Conservation (phyloP, 2,797 vertebrate species). For the Sebastes diaconus region DNA sequence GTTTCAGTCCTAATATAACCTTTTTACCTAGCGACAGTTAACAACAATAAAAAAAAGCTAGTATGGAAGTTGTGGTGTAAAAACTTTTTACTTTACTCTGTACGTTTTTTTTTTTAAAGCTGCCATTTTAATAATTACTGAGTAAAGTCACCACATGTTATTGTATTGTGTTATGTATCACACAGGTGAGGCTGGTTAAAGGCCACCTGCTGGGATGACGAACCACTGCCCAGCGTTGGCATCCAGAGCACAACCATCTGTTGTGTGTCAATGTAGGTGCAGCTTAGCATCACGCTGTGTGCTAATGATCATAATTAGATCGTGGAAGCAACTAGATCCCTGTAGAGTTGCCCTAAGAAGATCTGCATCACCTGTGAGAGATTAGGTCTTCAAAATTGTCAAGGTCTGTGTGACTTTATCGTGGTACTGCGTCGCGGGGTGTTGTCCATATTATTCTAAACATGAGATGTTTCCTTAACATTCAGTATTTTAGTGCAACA, state of each 20-base stretch:
- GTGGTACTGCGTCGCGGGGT: fast-evolving
- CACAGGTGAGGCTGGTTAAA: conserved; percentile 25
- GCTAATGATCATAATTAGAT: conserved; percentile 75
- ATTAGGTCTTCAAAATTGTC: background rate
- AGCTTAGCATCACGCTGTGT: conserved; percentile 53
- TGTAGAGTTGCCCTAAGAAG: conserved; percentile 26
- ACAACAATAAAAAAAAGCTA: background rate
- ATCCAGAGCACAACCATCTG: conserved; percentile 55
- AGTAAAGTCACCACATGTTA: background rate
- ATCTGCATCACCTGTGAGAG: conserved; percentile 15
- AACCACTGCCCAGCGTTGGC: conserved; percentile 37
- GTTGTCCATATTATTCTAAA: background rate
- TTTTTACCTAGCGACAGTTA: background rate
- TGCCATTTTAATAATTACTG: background rate
- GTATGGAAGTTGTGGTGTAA: background rate
- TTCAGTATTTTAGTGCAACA: background rate
- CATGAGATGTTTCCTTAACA: background rate
- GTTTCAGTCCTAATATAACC: background rate
- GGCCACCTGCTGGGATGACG: conserved; percentile 29
- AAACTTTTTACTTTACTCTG: background rate
- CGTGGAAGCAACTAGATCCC: conserved; percentile 42
- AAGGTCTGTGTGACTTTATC: background rate
- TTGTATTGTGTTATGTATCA: background rate
- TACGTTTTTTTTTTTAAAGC: background rate
- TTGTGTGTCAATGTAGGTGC: conserved; percentile 55